Evolutionary conservation across 2,797 vertebrate species (phyloP).

Genomic region (Mormyrus proboscirostris): DNA sequence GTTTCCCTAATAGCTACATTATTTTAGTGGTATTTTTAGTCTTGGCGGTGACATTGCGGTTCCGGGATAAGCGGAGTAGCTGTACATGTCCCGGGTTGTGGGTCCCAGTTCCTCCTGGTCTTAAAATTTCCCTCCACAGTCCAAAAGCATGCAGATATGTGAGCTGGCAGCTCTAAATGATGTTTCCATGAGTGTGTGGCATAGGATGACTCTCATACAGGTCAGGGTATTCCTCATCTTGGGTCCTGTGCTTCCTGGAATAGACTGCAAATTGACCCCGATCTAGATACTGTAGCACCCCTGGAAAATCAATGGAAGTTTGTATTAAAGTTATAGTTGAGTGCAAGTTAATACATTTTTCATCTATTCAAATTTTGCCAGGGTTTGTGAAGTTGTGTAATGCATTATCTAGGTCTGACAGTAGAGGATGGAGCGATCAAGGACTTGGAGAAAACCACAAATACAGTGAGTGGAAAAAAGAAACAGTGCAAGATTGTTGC

Average conservation of each 20-base stretch:
- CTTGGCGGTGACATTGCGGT: not conserved
- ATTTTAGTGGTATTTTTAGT: not conserved
- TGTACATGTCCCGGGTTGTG: not conserved
- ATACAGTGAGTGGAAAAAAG: not conserved
- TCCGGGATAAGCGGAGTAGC: not conserved
- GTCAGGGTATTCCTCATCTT: not conserved
- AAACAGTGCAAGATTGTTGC: not conserved
- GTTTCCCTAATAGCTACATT: not conserved
- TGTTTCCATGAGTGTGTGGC: not conserved
- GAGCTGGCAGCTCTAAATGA: not conserved
- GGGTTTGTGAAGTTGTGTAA: not conserved
- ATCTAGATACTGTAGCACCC: not conserved
- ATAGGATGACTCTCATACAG: not conserved
- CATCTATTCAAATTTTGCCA: not conserved
- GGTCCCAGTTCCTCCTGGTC: not conserved
- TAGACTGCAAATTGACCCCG: not conserved
- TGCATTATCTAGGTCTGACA: not conserved
- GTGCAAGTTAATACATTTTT: not conserved
- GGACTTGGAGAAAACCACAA: not conserved
- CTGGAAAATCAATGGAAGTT: not conserved
- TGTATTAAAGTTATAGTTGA: not conserved
- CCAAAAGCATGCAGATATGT: not conserved
- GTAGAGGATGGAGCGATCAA: not conserved
- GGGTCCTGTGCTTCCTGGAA: not conserved
- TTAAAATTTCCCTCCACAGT: not conserved